phyloP scores from a whole-genome alignment of 1,140 invertebrate species.

The Drosophila watanabei region DNA sequence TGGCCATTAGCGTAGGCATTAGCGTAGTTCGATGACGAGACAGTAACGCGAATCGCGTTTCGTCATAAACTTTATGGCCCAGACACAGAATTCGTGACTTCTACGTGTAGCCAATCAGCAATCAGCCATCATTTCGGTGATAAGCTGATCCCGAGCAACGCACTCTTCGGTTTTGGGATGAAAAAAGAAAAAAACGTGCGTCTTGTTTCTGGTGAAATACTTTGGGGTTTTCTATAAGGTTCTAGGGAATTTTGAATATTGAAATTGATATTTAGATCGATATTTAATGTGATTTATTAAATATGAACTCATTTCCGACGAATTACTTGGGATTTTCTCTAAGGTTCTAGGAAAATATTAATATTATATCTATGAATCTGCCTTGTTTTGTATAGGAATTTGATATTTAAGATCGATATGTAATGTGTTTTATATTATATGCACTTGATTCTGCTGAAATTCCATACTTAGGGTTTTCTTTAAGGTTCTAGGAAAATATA shows the following conservation, averaged over 20 bases:
- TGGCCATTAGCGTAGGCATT: conserved; percentile 48
- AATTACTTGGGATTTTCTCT: not conserved
- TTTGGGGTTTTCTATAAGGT: not conserved
- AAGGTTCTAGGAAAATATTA: not conserved
- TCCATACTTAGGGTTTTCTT: not conserved
- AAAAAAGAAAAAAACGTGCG: not conserved
- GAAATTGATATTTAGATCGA: not conserved
- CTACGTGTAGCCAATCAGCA: conserved; percentile 6
- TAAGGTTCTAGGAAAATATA: not conserved
- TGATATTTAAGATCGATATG: not conserved
- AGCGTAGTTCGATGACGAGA: conserved; percentile 53
- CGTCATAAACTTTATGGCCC: conserved; percentile 44
- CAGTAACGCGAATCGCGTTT: conserved; percentile 41
- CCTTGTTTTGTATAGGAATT: not conserved
- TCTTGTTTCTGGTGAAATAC: conserved; percentile 9
- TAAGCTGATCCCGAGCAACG: conserved; percentile 4
- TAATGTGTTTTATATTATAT: too few relatives aligned
- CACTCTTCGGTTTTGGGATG: conserved; percentile 10
- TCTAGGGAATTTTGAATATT: not conserved
- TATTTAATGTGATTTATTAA: not conserved
- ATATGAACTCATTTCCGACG: too few relatives aligned
- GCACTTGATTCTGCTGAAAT: conserved; percentile 7
- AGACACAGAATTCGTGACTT: conserved; percentile 42
- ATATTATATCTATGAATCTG: too few relatives aligned
- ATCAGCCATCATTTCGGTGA: conserved; percentile 2